These are phyloP conservation scores for Barbus barbus DNA, from an alignment of 2,113 vertebrate species.

Conservation along the genomic window DNA sequence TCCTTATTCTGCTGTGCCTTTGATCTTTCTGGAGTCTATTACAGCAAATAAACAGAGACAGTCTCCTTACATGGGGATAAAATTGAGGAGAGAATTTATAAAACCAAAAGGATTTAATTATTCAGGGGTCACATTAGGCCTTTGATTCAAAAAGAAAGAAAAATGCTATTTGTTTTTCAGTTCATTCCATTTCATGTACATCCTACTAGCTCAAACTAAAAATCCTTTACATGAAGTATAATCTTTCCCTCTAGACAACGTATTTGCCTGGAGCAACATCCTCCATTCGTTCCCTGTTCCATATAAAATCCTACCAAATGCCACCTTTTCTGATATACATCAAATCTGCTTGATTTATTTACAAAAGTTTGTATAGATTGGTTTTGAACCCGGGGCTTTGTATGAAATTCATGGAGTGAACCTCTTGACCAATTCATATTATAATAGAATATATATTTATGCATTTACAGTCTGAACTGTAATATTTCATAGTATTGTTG, in stretches of 20 bases:
- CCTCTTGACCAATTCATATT: background rate
- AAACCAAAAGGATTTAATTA: conserved; percentile 12
- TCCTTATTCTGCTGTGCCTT: conserved; percentile 32
- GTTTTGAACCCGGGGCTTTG: background rate
- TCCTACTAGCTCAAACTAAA: background rate
- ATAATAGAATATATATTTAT: too few species aligned
- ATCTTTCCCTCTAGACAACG: background rate
- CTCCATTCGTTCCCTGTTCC: background rate
- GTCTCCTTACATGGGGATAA: background rate
- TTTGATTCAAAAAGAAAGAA: conserved; percentile 6
- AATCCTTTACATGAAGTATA: background rate
- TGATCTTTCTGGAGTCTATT: conserved; percentile 33
- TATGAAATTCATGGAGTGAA: background rate
- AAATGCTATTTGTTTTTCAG: conserved; percentile 5
- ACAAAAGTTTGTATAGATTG: background rate
- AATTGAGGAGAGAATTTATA: background rate
- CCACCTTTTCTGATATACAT: background rate
- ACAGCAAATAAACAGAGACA: conserved; percentile 32
- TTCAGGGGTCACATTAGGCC: background rate
- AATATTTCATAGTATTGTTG: too few species aligned
- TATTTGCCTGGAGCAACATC: background rate
- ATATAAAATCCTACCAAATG: background rate
- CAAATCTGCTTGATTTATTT: background rate
- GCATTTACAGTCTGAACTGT: too few species aligned
- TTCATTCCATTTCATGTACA: background rate